phyloP scores from a whole-genome alignment of 2,113 vertebrate genomes.

The Centropristis striata region DNA sequence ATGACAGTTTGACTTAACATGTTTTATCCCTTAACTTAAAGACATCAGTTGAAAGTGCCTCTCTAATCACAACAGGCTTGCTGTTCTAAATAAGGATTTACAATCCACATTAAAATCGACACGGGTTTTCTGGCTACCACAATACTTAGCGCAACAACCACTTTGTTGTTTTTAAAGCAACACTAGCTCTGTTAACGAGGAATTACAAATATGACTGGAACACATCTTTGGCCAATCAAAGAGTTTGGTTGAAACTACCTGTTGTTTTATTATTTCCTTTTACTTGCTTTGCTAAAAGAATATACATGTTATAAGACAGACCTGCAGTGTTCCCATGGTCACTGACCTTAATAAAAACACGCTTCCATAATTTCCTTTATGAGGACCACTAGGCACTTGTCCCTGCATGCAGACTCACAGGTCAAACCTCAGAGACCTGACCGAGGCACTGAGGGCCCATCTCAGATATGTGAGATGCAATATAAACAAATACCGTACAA shows the following conservation, averaged over 20 bases:
- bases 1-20: neutral
- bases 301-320: conserved; percentile 36
- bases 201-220: conserved; percentile 33
- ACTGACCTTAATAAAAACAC: conserved; percentile 59
- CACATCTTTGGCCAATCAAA: conserved; percentile 54
- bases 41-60: neutral
- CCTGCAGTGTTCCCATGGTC: conserved; percentile 53
- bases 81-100: conserved; percentile 36
- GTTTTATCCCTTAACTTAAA: conserved; percentile 1
- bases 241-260: conserved; percentile 37
- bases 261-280: conserved; percentile 64
- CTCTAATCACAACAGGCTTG: conserved; percentile 29
- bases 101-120: conserved; percentile 40
- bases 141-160: neutral
- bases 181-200: conserved; percentile 51
- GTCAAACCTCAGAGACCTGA: conserved; percentile 40
- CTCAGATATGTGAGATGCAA: conserved; percentile 56
- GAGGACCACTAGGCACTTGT: conserved; percentile 34
- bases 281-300: conserved; percentile 37
- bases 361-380: conserved; percentile 43
- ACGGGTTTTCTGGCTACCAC: conserved; percentile 29
- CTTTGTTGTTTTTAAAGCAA: conserved; percentile 50
- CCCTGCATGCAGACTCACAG: conserved; percentile 32
- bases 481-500: conserved; percentile 60
- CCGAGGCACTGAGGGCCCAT: conserved; percentile 1